These are phyloP conservation scores for Nesogale talazaci DNA, from an alignment of 2,113 vertebrate genomes.

Conservation along the genomic window DNA sequence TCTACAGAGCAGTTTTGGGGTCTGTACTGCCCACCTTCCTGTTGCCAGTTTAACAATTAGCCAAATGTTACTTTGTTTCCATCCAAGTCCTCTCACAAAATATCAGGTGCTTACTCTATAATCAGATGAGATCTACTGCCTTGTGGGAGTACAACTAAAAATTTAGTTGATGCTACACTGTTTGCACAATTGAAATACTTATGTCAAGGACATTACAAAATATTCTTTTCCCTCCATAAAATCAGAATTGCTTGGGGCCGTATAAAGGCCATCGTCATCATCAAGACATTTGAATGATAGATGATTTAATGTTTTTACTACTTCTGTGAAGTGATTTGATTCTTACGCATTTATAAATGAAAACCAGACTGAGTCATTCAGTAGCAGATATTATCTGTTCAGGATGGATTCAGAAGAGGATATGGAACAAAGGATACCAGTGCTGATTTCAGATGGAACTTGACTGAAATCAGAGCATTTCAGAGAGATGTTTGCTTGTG, in stretches of 20 bases:
- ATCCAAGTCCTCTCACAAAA: not conserved
- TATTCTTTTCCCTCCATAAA: not conserved
- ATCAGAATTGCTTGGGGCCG: slow-evolving; percentile 24
- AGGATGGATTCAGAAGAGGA: too few species aligned
- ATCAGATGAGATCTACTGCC: not conserved
- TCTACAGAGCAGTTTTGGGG: too few species aligned
- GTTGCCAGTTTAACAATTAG: too few species aligned
- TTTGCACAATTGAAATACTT: slow-evolving; percentile 20
- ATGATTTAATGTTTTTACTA: slow-evolving; percentile 23
- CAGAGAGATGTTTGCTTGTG: too few species aligned
- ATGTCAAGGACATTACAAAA: slow-evolving; percentile 58
- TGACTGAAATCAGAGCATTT: too few species aligned
- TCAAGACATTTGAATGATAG: slow-evolving; percentile 25
- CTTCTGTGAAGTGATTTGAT: not conserved
- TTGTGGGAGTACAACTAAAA: not conserved
- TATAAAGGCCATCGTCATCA: not conserved
- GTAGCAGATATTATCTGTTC: too few species aligned
- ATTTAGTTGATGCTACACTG: not conserved
- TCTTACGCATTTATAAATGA: too few species aligned
- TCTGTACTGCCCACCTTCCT: too few species aligned
- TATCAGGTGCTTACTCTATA: not conserved
- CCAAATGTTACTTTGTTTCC: not conserved
- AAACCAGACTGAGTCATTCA: too few species aligned
- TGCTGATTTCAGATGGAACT: too few species aligned
- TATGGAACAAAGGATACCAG: too few species aligned